phyloP scores from a whole-genome alignment of 2,888 invertebrate species.

The Choreutis nemorana region DNA sequence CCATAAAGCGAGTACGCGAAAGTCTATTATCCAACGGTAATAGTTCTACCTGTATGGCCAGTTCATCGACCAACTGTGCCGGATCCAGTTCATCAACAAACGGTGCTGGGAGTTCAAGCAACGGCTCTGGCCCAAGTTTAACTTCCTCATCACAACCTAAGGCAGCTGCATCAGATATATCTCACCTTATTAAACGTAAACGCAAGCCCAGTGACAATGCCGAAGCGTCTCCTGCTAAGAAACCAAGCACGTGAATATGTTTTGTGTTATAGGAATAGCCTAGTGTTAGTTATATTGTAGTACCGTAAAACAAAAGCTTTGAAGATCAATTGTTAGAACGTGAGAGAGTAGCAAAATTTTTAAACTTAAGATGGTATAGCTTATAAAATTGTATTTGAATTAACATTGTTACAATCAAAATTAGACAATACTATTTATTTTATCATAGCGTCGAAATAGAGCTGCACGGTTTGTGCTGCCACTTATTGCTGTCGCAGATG shows the following conservation, averaged over 20 bases:
- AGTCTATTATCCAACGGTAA: slow-evolving; percentile 35
- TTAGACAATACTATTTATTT: no score
- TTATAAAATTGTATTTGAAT: no score
- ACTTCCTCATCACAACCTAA: slow-evolving; percentile 40
- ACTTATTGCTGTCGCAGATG: no score
- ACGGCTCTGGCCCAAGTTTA: slow-evolving; percentile 19
- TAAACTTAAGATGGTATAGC: no score
- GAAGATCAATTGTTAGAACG: no score
- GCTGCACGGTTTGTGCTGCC: no score
- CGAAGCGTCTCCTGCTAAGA: slow-evolving; percentile 68
- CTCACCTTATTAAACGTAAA: slow-evolving; percentile 83
- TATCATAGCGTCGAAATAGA: no score
- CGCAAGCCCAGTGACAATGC: slow-evolving; percentile 73
- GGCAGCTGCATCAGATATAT: slow-evolving; percentile 77
- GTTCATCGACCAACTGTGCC: slow-evolving; percentile 10
- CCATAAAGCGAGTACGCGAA: slow-evolving; percentile 47
- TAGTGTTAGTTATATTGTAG: no score
- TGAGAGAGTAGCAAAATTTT: no score
- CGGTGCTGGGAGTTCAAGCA: slow-evolving; percentile 1
- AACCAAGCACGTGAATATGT: slow-evolving; percentile 44
- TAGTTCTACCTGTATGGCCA: slow-evolving; percentile 20
- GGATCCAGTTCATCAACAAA: slow-evolving; percentile 5
- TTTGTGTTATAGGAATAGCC: no score
- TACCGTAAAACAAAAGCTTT: no score
- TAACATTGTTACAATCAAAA: no score